These are phyloP conservation scores for Anorthoa munda DNA, from an alignment of 2,888 invertebrate species.

Conservation along the genomic window DNA sequence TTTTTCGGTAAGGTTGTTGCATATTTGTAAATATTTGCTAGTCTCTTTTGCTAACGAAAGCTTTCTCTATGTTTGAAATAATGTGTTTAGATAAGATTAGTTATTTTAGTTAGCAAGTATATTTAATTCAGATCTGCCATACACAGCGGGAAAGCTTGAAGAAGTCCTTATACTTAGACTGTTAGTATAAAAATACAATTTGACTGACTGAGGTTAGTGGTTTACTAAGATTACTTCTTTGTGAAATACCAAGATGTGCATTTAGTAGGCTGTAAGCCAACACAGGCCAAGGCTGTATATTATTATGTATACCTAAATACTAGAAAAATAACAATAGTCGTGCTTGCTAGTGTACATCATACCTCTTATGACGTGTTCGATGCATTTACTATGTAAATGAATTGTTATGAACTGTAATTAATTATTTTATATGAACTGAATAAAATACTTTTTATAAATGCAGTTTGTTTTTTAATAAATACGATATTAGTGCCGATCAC, in stretches of 20 bases:
- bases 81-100: slow-evolving; percentile 15
- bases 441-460: slow-evolving; percentile 59
- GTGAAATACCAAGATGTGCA: slow-evolving; percentile 5
- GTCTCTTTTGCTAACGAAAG: slow-evolving; percentile 3
- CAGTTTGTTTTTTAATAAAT: slow-evolving; percentile 47
- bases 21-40: slow-evolving; percentile 49
- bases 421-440: slow-evolving; percentile 54
- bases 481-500: slow-evolving; percentile 51
- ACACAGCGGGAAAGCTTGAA: not conserved
- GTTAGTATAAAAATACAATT: not conserved
- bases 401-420: slow-evolving; percentile 49
- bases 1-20: slow-evolving; percentile 20
- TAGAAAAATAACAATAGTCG: not conserved
- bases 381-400: slow-evolving; percentile 81
- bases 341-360: slow-evolving; percentile 9
- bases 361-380: slow-evolving; percentile 50
- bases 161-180: not conserved
- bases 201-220: slow-evolving; percentile 7
- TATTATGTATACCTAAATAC: not conserved
- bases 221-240: not conserved
- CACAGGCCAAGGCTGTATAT: not conserved
- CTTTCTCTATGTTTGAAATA: slow-evolving; percentile 6
- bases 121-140: slow-evolving; percentile 35
- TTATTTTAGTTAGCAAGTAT: slow-evolving; percentile 19
- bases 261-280: slow-evolving; percentile 10